Evolutionary conservation across 2,888 invertebrate genomes (phyloP).

Genomic region (Tuberolachnus salignus): DNA sequence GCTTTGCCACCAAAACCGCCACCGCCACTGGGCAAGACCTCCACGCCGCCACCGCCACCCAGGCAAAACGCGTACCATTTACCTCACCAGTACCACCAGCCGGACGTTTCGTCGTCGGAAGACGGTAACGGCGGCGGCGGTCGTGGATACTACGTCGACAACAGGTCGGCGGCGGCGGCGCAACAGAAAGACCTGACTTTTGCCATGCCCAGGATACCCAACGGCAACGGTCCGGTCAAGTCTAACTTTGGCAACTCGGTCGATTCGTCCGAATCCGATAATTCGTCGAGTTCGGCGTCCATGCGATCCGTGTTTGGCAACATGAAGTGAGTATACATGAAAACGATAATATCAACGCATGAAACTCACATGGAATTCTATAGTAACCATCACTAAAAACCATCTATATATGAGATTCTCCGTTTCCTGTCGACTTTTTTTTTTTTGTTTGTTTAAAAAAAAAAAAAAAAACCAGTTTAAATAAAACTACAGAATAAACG

Average conservation of each 20-base stretch:
- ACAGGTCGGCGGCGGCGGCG: background rate
- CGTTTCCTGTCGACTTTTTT: too few species aligned
- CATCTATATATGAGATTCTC: too few species aligned
- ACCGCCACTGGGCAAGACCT: conserved; percentile 63
- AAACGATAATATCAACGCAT: too few species aligned
- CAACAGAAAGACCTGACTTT: conserved; percentile 12
- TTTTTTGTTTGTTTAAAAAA: too few species aligned
- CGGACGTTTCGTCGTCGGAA: conserved; percentile 43
- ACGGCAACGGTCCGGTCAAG: conserved; percentile 31
- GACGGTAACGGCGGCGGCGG: conserved; percentile 10
- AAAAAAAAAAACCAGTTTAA: too few species aligned
- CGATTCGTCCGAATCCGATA: conserved; percentile 50
- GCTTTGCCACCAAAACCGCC: conserved; percentile 85
- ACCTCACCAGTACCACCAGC: conserved; percentile 46
- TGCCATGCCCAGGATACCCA: conserved; percentile 36
- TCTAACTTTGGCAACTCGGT: conserved; percentile 34
- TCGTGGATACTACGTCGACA: conserved; percentile 5
- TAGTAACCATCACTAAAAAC: too few species aligned
- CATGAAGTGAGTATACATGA: conserved; percentile 23
- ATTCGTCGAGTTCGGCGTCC: conserved; percentile 46
- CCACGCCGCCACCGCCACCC: conserved; percentile 65
- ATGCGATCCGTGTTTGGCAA: conserved; percentile 35
- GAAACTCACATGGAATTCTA: too few species aligned
- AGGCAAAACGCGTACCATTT: conserved; percentile 62
- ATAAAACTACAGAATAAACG: too few species aligned